Conservation (phyloP, 2,797 vertebrate species). For the Enteromius mattozi region DNA sequence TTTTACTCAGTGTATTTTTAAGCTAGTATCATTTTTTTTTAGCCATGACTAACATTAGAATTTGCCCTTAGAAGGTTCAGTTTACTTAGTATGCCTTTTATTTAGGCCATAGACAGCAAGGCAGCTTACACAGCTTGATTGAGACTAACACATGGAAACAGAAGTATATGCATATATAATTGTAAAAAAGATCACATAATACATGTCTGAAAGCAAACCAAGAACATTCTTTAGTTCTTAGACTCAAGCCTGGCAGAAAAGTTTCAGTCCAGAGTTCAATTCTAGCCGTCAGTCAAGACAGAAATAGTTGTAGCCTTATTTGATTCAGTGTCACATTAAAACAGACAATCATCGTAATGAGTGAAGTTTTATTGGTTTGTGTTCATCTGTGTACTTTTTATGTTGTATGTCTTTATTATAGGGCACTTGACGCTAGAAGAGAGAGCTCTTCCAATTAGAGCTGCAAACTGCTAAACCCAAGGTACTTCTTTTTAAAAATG, state of each 20-base stretch:
- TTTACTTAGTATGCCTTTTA: neutral
- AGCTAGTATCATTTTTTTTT: neutral
- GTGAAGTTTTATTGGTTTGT: neutral
- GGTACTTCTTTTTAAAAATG: neutral
- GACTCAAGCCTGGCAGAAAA: slow-evolving; percentile 1
- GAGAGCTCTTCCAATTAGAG: slow-evolving; percentile 48
- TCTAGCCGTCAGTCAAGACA: neutral
- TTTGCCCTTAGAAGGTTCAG: neutral
- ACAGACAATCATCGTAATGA: neutral
- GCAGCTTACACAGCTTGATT: neutral
- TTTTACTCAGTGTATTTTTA: neutral
- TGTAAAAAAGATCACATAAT: slow-evolving; percentile 6
- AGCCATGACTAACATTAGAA: neutral
- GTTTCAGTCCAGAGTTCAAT: neutral
- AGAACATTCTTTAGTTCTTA: slow-evolving; percentile 22
- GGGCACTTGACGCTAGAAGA: slow-evolving; percentile 42
- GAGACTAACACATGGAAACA: neutral
- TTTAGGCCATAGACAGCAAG: neutral
- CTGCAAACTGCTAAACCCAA: slow-evolving; percentile 25
- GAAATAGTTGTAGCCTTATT: neutral
- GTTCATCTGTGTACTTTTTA: neutral
- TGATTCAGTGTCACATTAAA: neutral
- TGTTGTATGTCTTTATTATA: slow-evolving; percentile 6
- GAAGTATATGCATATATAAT: neutral
- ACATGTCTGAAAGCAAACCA: slow-evolving; percentile 21